phyloP scores from a whole-genome alignment of 2,797 vertebrate genomes.

The Lagocephalus sceleratus region DNA sequence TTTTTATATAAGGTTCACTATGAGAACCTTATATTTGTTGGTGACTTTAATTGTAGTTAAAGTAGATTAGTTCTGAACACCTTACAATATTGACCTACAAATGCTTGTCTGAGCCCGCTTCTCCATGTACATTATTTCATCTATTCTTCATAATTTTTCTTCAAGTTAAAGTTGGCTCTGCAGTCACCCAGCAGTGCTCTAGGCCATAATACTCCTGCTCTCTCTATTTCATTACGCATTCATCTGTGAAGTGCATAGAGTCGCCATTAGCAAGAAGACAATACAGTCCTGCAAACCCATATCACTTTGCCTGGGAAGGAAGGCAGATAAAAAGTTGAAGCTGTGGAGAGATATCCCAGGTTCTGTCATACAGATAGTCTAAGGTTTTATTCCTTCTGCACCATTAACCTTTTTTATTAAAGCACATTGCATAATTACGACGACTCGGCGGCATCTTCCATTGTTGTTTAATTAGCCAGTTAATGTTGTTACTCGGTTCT shows the following conservation, averaged over 20 bases:
- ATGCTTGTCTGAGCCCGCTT: too few species aligned
- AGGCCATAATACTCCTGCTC: conserved; percentile 38
- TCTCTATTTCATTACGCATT: conserved; percentile 49
- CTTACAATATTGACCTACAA: too few species aligned
- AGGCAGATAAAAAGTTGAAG: conserved; percentile 34
- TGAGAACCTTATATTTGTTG: too few species aligned
- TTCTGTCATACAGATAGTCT: conserved; percentile 24
- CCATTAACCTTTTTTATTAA: conserved; percentile 78
- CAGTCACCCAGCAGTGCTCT: conserved; percentile 27
- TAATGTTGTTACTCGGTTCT: conserved; percentile 80
- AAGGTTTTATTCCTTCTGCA: conserved; percentile 61
- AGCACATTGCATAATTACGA: conserved; percentile 70
- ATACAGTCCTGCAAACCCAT: conserved; percentile 42
- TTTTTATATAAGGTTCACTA: too few species aligned
- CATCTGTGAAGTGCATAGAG: conserved; percentile 53
- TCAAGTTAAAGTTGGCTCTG: conserved; percentile 21
- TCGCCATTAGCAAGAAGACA: conserved; percentile 48
- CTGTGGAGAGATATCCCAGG: conserved; percentile 33
- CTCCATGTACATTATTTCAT: conserved; percentile 6
- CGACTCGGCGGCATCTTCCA: conserved; percentile 68
- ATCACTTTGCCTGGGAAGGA: conserved; percentile 39
- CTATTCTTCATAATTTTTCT: too few species aligned
- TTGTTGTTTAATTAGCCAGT: conserved; percentile 84
- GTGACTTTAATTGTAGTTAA: too few species aligned
- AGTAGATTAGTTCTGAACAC: too few species aligned